Evolutionary conservation across 2,888 invertebrate species (phyloP), one percentile per base, ranked within the genome.

Genomic region (Portevinia maculata): DNA sequence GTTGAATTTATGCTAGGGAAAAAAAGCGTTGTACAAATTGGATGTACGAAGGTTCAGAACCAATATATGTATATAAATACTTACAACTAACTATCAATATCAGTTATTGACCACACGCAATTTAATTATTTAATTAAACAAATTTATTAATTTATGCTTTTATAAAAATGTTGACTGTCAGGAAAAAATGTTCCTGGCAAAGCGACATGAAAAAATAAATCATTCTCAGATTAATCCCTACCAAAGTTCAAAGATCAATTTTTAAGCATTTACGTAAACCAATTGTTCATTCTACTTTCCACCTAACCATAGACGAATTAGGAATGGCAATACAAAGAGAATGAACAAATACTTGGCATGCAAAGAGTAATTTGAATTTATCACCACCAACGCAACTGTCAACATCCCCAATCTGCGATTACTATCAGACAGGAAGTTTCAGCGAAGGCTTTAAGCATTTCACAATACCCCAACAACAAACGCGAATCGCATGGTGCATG

Each of bases 311-410:
- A n/a, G n/a, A 6, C 6, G 5, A 6, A 37, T 1, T 1, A 1
- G 5, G n/a, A 37, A 13, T 5, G 0, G 1, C 5, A 13, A 0
- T 37, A 5, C 7, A 34, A 37, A n/a, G 37, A 37, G 13, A 62
- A 48, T 13, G 34, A n/a, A 19, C 39, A 50, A 19, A 19, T 41
- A 41, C 13, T 41, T 46, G 52, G n/a, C 52, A 52, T 9, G 13
- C 17, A 65, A 30, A 46, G n/a, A 17, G 15, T 46, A 55, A 55
- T 55, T 55, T 15, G n/a, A 55, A 67, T 55, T 67, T 55, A 67
- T 67, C 67, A 17, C 34, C 44, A 32, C 44, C 32, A 32, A 5
- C 13, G n/a, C 41, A 55, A 46, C 34, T 55, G 67, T 55, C 55
- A 67, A 24, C 67, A 46, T 44, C 11, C 30, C 13, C 53, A 67